Conservation (phyloP, 2,113 vertebrate genomes). For the Hemichromis elongatus region DNA sequence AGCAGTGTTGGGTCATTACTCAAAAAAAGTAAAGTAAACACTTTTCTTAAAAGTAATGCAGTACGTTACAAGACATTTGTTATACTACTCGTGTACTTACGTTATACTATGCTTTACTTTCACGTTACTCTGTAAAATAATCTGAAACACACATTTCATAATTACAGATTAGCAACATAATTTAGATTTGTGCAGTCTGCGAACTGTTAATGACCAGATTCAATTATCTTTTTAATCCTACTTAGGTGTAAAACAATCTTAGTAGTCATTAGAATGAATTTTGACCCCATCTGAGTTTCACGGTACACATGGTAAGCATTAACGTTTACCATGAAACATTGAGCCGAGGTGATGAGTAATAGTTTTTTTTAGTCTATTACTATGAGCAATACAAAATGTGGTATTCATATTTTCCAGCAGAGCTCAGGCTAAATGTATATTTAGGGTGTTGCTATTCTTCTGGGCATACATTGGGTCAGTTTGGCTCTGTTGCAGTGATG, state of each 20-base stretch:
- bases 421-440: background rate
- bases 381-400: background rate
- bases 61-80: background rate
- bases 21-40: background rate
- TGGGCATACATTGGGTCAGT: background rate
- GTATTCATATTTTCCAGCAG: background rate
- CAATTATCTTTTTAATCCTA: background rate
- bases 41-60: background rate
- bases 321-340: background rate
- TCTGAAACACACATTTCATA: background rate
- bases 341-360: background rate
- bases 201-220: accelerated
- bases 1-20: background rate
- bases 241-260: background rate
- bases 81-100: accelerated
- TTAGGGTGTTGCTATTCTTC: background rate
- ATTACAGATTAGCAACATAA: background rate
- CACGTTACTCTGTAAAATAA: accelerated
- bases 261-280: background rate
- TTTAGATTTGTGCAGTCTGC: background rate
- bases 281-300: background rate
- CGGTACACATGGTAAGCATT: background rate
- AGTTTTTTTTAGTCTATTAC: too few species aligned
- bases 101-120: background rate
- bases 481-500: background rate